Evolutionary conservation across 2,888 invertebrate genomes (phyloP).

Genomic region (Spilosoma lubricipeda): DNA sequence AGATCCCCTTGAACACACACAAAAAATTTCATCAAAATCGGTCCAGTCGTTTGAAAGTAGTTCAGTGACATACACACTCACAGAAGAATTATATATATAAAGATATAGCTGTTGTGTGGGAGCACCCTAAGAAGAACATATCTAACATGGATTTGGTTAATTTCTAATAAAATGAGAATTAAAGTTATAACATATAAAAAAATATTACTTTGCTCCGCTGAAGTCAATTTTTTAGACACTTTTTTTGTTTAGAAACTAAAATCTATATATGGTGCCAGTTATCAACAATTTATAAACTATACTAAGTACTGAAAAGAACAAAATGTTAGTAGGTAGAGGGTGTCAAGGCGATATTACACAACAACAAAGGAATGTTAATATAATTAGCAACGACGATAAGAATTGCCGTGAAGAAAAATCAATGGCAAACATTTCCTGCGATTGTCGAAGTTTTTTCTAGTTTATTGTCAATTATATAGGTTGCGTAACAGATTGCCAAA

Average conservation of each 20-base stretch:
- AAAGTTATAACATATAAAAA: too few species aligned
- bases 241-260: not conserved
- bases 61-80: too few species aligned
- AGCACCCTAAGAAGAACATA: too few species aligned
- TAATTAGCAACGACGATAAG: constrained; percentile 52
- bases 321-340: constrained; percentile 15
- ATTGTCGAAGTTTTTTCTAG: constrained; percentile 38
- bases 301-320: not conserved
- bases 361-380: constrained; percentile 49
- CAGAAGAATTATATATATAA: too few species aligned
- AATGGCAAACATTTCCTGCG: constrained; percentile 51
- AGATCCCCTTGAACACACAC: too few species aligned
- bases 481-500: constrained; percentile 3
- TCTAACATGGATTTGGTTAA: too few species aligned
- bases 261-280: not conserved
- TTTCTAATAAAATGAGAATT: too few species aligned
- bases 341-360: constrained; percentile 48
- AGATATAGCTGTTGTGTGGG: too few species aligned
- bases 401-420: constrained; percentile 48
- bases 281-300: not conserved
- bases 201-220: too few species aligned
- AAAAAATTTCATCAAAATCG: too few species aligned
- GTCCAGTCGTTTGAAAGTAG: too few species aligned
- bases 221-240: too few species aligned
- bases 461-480: constrained; percentile 44